Evolutionary conservation across 2,888 invertebrate species (phyloP).

Genomic region (Orchesellides sinensis): DNA sequence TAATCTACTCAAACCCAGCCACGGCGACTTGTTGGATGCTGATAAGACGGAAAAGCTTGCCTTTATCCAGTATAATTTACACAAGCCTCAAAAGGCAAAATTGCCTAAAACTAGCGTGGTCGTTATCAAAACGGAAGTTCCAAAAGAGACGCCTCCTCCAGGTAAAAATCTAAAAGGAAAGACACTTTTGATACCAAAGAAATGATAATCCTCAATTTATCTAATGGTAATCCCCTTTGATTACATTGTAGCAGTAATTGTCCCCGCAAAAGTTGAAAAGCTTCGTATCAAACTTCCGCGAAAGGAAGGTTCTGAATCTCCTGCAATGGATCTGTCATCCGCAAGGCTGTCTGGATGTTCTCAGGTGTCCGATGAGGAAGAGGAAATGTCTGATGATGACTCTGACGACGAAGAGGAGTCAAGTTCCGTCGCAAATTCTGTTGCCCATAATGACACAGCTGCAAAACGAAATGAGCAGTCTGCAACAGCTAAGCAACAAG

Average conservation of each 20-base stretch:
- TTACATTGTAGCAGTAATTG: neutral
- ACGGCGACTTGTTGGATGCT: constrained; percentile 19
- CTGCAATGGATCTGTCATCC: constrained; percentile 61
- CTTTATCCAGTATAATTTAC: constrained; percentile 55
- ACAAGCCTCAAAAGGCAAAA: constrained; percentile 31
- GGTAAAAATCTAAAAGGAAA: constrained; percentile 5
- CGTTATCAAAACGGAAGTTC: neutral
- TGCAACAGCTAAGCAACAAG: constrained; percentile 3
- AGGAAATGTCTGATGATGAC: constrained; percentile 45
- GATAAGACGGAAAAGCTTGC: constrained; percentile 55
- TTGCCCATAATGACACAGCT: constrained; percentile 7
- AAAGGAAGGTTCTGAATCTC: constrained; percentile 56
- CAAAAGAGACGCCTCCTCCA: constrained; percentile 36
- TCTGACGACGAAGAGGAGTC: constrained; percentile 44
- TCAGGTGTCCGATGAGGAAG: constrained; percentile 58
- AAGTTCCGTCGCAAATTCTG: constrained; percentile 24
- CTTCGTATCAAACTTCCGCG: constrained; percentile 61
- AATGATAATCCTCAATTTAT: neutral
- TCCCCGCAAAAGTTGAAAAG: constrained; percentile 55
- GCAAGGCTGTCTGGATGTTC: constrained; percentile 56
- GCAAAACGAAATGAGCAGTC: neutral
- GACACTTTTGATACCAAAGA: neutral
- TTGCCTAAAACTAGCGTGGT: constrained; percentile 35
- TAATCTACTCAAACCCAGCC: neutral
- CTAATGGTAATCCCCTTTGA: neutral